phyloP scores from a whole-genome alignment of 2,888 invertebrate species.

The Parnassius glacialis region DNA sequence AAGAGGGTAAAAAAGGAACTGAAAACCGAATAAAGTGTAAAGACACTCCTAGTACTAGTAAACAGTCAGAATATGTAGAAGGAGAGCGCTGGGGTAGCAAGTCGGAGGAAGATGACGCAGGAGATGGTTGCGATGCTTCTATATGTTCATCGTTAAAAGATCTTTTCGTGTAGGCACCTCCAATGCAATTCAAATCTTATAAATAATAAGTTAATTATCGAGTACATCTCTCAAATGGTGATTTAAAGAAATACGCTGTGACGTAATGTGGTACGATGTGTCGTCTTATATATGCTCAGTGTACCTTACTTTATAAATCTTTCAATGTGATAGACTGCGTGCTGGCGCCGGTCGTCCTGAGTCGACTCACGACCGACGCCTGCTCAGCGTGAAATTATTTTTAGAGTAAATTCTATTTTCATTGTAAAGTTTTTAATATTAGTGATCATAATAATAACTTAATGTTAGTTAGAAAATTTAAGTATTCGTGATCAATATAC shows the following conservation, averaged over 20 bases:
- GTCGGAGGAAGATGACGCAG: constrained; percentile 85
- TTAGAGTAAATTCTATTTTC: constrained; percentile 80
- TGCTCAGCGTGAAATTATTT: constrained; percentile 68
- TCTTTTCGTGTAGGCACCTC: constrained; percentile 87
- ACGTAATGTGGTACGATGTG: constrained; percentile 38
- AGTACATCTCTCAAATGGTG: constrained; percentile 53
- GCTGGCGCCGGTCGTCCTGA: constrained; percentile 67
- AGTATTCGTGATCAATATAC: constrained; percentile 70
- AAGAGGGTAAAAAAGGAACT: constrained; percentile 37
- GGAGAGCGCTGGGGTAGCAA: constrained; percentile 83
- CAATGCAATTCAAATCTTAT: constrained; percentile 60
- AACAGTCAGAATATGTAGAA: constrained; percentile 42
- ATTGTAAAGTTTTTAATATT: constrained; percentile 79
- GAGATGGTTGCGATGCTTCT: constrained; percentile 88
- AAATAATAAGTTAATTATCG: constrained; percentile 61
- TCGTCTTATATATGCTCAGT: constrained; percentile 38
- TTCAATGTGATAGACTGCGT: constrained; percentile 77
- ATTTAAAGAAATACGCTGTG: constrained; percentile 38
- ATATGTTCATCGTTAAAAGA: constrained; percentile 92
- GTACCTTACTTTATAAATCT: constrained; percentile 74
- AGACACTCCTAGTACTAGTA: constrained; percentile 58
- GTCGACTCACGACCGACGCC: constrained; percentile 71
- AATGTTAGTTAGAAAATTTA: constrained; percentile 78
- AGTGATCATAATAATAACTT: constrained; percentile 73
- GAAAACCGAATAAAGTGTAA: constrained; percentile 52